Base-by-base conservation (phyloP, 2,888 invertebrate genomes). In the Chloroclysta siterata region DNA sequence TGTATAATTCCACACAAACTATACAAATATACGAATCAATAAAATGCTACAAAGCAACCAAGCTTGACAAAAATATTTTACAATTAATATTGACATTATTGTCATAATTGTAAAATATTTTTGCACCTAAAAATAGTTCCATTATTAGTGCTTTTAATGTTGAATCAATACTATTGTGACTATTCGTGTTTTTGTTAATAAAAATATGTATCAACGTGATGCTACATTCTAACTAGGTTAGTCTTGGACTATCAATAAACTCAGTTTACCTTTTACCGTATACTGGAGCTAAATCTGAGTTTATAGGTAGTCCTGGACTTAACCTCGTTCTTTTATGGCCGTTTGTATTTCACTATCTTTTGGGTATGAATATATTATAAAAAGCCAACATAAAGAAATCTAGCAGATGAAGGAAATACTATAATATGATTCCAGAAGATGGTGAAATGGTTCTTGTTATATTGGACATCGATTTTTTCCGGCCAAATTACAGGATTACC, bases 401-500 rank as follows among this genome's bases (percentile, higher is more conserved):
- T 33, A 1, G 8, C 33, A 29, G 29, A 29, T 5, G 29, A n/a
- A 5, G 33, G 5, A 33, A 33, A 8, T 33, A 33, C 1, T 8
- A 6, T 33, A 33, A 6, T 33, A 5, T 33, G 22, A 33, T 33
- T 8, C 33, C n/a, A 14, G 8, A 50, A 33, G 33, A 33, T 36
- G 33, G 10, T 36, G 33, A 36, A 50, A 33, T 10, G 15, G 14
- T 8, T 44, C 3, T 44, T 44, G 60, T 57, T 52, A 33, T 65
- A 69, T 65, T 66, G 63, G 66, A 67, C 76, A 79, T 78, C 77
- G 78, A 82, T 74, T 64, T 72, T 73, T 73, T 77, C 81, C 78
- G 76, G 81, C 83, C 82, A 82, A 78, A 76, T 71, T 71, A 65
- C 72, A 78, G 74, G 79, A 77, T 78, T 51, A 8, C 14, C 1